A percentile compares a stretch with the other conserved stretches of the same genome.
phyloP scores from a whole-genome alignment of 1,140 invertebrate species.

The Limonius californicus region DNA sequence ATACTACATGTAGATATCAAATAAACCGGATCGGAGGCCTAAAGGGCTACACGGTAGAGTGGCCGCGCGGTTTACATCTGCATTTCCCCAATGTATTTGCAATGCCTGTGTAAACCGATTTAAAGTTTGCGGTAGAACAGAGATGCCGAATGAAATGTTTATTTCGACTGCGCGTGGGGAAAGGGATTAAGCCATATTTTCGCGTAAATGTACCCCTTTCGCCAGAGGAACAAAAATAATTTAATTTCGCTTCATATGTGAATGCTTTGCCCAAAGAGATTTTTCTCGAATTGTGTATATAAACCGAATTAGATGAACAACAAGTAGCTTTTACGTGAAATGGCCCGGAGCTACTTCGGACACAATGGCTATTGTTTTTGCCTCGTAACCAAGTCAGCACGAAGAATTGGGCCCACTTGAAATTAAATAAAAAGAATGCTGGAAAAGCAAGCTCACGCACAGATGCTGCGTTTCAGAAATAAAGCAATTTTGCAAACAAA shows the following conservation, averaged over 20 bases:
- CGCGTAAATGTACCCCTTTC: not conserved
- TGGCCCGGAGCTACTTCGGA: too few relatives aligned
- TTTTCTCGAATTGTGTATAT: too few relatives aligned
- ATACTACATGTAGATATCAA: conserved; percentile 18
- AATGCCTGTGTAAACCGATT: conserved; percentile 7
- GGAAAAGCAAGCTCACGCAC: too few relatives aligned
- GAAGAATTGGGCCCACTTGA: too few relatives aligned
- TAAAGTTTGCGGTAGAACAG: conserved; percentile 1
- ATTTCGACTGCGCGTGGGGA: not conserved
- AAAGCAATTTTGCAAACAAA: too few relatives aligned
- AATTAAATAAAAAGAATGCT: too few relatives aligned
- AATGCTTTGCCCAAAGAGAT: too few relatives aligned
- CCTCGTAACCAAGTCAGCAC: too few relatives aligned
- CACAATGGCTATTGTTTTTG: too few relatives aligned
- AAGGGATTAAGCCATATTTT: conserved; percentile 1
- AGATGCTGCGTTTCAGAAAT: too few relatives aligned
- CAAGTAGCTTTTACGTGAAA: too few relatives aligned
- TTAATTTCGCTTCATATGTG: not conserved
- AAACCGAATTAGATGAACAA: too few relatives aligned
- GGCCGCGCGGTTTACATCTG: conserved; percentile 5
- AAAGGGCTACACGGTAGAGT: conserved; percentile 5
- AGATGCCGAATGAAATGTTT: not conserved
- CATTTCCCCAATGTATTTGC: conserved; percentile 13
- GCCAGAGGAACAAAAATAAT: not conserved
- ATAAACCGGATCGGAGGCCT: conserved; percentile 19